These are phyloP conservation scores for Leucoptera coffeella DNA, from an alignment of 2,888 invertebrate genomes.

Conservation along the genomic window DNA sequence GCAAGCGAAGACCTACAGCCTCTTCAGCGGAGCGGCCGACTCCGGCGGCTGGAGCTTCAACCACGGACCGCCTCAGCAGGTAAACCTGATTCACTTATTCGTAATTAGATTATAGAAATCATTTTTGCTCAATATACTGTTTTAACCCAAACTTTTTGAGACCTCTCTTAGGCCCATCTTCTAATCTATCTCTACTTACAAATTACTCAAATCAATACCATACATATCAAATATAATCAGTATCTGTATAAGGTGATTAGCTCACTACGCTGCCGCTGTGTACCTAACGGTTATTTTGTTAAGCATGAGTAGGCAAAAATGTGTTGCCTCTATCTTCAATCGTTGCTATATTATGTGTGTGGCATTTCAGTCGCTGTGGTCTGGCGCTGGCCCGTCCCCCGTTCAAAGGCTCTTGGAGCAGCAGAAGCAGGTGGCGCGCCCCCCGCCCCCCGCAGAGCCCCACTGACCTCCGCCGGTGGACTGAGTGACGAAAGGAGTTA, in stretches of 20 bases:
- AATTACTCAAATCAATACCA: no score
- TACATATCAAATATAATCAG: no score
- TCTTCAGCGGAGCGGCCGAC: constrained; percentile 49
- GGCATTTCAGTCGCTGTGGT: constrained; percentile 71
- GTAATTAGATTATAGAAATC: not conserved
- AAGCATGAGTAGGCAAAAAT: not conserved
- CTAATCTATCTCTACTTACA: no score
- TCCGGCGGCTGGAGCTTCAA: constrained; percentile 15
- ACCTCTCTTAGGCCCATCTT: no score
- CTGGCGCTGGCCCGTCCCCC: constrained; percentile 71
- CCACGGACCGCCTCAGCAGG: constrained; percentile 18
- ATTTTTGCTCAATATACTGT: not conserved
- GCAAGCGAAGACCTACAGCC: constrained; percentile 49
- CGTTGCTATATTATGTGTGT: no score
- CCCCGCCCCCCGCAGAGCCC: constrained; percentile 15
- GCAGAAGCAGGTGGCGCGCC: constrained; percentile 60
- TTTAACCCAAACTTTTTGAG: not conserved
- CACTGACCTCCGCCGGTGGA: constrained; percentile 15
- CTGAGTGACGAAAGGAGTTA: not conserved
- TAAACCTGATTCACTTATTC: constrained; percentile 7
- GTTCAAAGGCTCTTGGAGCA: constrained; percentile 74
- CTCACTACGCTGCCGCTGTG: no score
- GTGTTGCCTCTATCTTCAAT: not conserved
- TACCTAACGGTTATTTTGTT: no score
- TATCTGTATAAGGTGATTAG: no score